A percentile compares a stretch with the other conserved stretches of the same genome.
These are phyloP conservation scores for Yponomeuta evonymella DNA, from an alignment of 2,888 invertebrate species.

Conservation along the genomic window DNA sequence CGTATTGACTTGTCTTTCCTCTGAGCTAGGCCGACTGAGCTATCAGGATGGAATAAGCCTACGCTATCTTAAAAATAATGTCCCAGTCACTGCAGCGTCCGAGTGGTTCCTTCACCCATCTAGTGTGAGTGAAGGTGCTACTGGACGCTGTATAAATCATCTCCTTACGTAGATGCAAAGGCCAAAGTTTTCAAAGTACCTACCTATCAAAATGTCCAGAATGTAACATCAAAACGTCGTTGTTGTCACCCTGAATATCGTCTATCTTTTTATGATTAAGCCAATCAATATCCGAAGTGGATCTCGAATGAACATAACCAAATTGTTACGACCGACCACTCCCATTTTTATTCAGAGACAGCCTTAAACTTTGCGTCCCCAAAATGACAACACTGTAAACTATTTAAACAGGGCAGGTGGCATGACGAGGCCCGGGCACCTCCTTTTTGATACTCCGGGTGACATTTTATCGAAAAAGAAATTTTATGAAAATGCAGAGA, in stretches of 20 bases:
- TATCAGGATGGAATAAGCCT: too few relatives aligned
- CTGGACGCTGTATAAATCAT: too few relatives aligned
- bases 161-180: too few relatives aligned
- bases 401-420: conserved; percentile 15
- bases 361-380: background rate
- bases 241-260: background rate
- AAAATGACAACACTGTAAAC: conserved; percentile 13
- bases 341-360: background rate
- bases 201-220: too few relatives aligned
- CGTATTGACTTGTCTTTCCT: too few relatives aligned
- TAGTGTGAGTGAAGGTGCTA: too few relatives aligned
- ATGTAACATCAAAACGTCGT: too few relatives aligned
- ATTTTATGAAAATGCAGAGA: background rate
- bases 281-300: background rate
- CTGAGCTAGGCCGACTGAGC: too few relatives aligned
- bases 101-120: too few relatives aligned
- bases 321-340: background rate
- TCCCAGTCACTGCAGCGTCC: too few relatives aligned
- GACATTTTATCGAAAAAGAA: background rate
- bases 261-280: background rate
- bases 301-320: background rate
- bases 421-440: background rate
- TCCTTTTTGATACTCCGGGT: background rate
- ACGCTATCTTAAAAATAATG: too few relatives aligned
- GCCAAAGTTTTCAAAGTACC: too few relatives aligned